Evolutionary conservation across 2,797 vertebrate species (phyloP).

Genomic region (Xenopus petersii): DNA sequence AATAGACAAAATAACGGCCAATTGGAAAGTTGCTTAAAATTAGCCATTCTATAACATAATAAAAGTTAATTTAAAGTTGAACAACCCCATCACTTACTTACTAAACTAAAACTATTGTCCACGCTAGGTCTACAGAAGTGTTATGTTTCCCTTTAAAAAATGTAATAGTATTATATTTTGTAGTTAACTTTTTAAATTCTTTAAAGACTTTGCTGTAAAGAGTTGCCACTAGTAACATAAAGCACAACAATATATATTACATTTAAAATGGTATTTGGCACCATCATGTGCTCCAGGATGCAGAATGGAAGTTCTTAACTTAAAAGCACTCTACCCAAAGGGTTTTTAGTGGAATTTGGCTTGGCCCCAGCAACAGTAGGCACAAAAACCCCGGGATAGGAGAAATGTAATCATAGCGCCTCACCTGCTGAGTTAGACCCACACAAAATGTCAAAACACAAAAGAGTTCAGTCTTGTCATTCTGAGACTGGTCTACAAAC

Average conservation of each 20-base stretch:
- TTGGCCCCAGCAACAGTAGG: conserved; percentile 25
- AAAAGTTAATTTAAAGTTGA: too few relatives aligned
- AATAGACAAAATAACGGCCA: too few relatives aligned
- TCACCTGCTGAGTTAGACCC: conserved; percentile 17
- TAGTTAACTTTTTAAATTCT: conserved; percentile 2
- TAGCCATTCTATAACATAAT: too few relatives aligned
- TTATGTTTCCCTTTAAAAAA: too few relatives aligned
- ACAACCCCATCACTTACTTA: too few relatives aligned
- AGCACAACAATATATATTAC: conserved; percentile 6
- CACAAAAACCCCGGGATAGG: neutral
- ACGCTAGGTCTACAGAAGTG: too few relatives aligned
- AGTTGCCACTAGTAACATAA: neutral
- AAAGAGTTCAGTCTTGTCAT: too few relatives aligned
- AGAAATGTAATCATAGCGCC: neutral
- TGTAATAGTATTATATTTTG: too few relatives aligned
- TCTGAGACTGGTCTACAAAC: too few relatives aligned
- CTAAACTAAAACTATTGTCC: too few relatives aligned
- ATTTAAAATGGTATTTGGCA: conserved; percentile 2
- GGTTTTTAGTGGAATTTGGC: conserved; percentile 30
- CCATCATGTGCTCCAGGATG: neutral
- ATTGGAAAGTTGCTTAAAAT: too few relatives aligned
- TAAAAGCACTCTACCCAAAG: conserved; percentile 18
- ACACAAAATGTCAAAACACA: neutral
- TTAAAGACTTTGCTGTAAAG: neutral
- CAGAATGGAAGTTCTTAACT: neutral